phyloP scores from a whole-genome alignment of 1,140 invertebrate genomes.

The Pogonognathellus flavescens region DNA sequence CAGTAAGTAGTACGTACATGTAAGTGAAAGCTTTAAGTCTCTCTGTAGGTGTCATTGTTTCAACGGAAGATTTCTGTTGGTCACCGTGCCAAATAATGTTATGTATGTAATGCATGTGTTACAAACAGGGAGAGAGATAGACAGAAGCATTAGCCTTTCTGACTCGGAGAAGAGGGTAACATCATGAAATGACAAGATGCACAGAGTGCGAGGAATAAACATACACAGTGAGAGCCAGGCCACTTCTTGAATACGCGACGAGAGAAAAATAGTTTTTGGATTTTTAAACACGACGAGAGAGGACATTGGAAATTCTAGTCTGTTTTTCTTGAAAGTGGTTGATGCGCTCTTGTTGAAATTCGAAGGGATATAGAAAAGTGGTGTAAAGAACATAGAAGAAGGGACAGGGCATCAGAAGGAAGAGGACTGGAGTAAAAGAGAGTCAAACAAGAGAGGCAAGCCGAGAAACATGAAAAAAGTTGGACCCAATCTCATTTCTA shows the following conservation, averaged over 20 bases:
- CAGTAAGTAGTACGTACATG: slow-evolving; percentile 14
- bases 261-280: slow-evolving; percentile 2
- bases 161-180: background rate
- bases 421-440: background rate
- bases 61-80: background rate
- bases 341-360: slow-evolving; percentile 13
- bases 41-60: background rate
- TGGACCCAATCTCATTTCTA: slow-evolving; percentile 65
- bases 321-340: slow-evolving; percentile 23
- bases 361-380: background rate
- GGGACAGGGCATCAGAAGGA: background rate
- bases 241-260: background rate
- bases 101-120: background rate
- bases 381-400: slow-evolving; percentile 2
- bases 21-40: slow-evolving; percentile 1
- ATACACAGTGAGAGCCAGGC: too few relatives aligned
- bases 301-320: slow-evolving; percentile 56
- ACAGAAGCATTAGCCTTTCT: background rate
- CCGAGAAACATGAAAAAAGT: slow-evolving; percentile 55
- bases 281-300: slow-evolving; percentile 1
- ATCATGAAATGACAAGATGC: background rate
- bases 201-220: background rate
- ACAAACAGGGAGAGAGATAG: background rate
- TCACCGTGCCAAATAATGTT: slow-evolving; percentile 26
- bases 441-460: slow-evolving; percentile 16